Percentiles rank a stretch among this genome's conserved stretches.
These are phyloP conservation scores for Gallinago paraguaiae DNA, from an alignment of 2,113 vertebrate species.

Conservation along the genomic window DNA sequence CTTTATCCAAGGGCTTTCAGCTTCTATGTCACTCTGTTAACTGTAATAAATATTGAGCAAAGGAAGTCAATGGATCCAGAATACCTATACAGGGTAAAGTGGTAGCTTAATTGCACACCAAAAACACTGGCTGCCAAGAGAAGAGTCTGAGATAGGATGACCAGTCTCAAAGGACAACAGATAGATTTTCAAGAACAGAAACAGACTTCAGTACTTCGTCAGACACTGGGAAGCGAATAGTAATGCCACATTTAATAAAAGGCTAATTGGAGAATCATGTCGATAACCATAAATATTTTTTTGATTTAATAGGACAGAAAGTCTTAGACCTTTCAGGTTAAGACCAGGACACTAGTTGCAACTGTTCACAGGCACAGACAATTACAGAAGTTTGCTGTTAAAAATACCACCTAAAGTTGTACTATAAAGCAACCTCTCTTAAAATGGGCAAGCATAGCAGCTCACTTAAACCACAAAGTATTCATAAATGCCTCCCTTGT, in stretches of 20 bases:
- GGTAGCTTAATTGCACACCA: neutral
- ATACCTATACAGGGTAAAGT: neutral
- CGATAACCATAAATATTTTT: neutral
- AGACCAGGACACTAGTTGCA: neutral
- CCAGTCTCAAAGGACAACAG: neutral
- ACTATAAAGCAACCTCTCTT: neutral
- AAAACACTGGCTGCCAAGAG: neutral
- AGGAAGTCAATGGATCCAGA: neutral
- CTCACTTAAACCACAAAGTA: neutral
- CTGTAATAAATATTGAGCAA: neutral
- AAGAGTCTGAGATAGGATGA: neutral
- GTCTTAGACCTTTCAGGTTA: neutral
- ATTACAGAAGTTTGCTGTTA: neutral
- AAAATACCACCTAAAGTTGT: neutral
- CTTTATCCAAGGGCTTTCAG: neutral
- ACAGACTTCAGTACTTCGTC: neutral
- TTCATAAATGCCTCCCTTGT: neutral
- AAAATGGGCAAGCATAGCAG: neutral
- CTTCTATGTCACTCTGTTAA: neutral
- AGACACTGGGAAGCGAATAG: neutral
- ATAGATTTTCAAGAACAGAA: neutral
- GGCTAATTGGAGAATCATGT: neutral
- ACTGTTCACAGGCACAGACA: neutral
- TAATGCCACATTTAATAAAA: neutral
- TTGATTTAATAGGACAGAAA: slow-evolving; percentile 1